Percentiles rank a stretch among this genome's conserved stretches.
These are phyloP conservation scores for Solea solea DNA, from an alignment of 2,113 vertebrate genomes.

Conservation along the genomic window DNA sequence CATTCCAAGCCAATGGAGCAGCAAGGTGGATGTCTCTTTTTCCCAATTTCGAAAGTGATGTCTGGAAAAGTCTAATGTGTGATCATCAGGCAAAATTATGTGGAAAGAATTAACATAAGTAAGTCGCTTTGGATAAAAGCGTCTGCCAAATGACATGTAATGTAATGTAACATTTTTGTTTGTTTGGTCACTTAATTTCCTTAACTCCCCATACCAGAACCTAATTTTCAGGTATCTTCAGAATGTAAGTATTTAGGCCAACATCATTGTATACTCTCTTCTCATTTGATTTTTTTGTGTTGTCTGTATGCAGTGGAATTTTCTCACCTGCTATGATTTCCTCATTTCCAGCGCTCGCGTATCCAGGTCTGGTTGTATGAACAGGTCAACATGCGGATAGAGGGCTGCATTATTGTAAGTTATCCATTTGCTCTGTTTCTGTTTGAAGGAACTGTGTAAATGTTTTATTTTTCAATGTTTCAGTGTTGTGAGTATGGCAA, in stretches of 20 bases:
- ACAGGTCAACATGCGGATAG: constrained; percentile 99
- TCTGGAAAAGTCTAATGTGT: too few relatives aligned
- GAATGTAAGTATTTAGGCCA: constrained; percentile 86
- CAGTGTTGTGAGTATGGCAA: too few relatives aligned
- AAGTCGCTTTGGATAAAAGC: too few relatives aligned
- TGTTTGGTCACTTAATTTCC: constrained; percentile 39
- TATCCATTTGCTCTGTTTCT: fast-evolving
- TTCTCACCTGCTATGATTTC: not conserved
- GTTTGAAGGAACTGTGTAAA: too few relatives aligned
- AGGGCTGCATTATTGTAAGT: constrained; percentile 99
- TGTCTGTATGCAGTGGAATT: not conserved
- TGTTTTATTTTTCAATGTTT: not conserved
- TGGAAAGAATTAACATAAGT: too few relatives aligned
- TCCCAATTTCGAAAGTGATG: too few relatives aligned
- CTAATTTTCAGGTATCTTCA: constrained; percentile 98
- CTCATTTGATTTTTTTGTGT: not conserved
- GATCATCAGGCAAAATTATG: too few relatives aligned
- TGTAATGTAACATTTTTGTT: too few relatives aligned
- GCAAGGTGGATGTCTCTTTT: too few relatives aligned
- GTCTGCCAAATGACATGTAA: too few relatives aligned
- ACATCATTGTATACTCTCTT: not conserved
- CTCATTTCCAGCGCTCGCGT: constrained; percentile 86
- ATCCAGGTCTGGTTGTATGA: constrained; percentile 99
- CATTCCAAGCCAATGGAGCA: too few relatives aligned
- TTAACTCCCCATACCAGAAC: constrained; percentile 87